A percentile compares a stretch with the other conserved stretches of the same genome.
phyloP scores from a whole-genome alignment of 1,140 invertebrate genomes.

The Sycophila sp. region DNA sequence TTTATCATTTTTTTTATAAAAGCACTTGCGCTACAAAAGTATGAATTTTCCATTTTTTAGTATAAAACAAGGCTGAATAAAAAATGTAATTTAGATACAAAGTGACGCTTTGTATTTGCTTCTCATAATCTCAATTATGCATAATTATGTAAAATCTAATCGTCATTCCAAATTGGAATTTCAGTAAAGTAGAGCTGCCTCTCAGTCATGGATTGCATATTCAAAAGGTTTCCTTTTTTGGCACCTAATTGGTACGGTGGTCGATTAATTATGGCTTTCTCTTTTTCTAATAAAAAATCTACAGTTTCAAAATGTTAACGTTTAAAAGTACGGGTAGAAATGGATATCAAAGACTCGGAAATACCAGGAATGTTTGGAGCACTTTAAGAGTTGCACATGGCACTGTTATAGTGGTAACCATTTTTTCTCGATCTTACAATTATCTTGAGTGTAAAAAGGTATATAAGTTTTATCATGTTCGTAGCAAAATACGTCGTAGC shows the following conservation, averaged over 20 bases:
- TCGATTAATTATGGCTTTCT: not conserved
- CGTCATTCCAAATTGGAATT: conserved; percentile 25
- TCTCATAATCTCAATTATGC: conserved; percentile 5
- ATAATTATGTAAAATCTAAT: conserved; percentile 16
- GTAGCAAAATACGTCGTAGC: conserved; percentile 37
- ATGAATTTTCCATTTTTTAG: conserved; percentile 9
- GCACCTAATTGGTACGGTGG: conserved; percentile 1
- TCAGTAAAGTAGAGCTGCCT: not conserved
- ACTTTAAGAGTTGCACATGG: conserved; percentile 28
- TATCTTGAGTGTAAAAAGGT: conserved; percentile 30
- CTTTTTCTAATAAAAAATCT: not conserved
- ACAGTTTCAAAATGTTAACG: not conserved
- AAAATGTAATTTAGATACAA: conserved; percentile 16
- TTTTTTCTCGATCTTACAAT: conserved; percentile 18
- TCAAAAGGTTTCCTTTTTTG: conserved; percentile 10
- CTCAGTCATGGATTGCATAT: not conserved
- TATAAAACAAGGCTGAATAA: conserved; percentile 25
- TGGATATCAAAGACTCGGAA: not conserved
- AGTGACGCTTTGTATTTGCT: not conserved
- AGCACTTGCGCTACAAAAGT: conserved; percentile 37
- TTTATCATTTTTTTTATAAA: conserved; percentile 34
- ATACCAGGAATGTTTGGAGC: not conserved
- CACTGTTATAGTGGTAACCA: conserved; percentile 31
- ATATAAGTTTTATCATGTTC: conserved; percentile 11
- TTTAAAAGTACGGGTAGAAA: conserved; percentile 6